phyloP scores from a whole-genome alignment of 2,113 vertebrate species.

The Ranitomeya imitator region DNA sequence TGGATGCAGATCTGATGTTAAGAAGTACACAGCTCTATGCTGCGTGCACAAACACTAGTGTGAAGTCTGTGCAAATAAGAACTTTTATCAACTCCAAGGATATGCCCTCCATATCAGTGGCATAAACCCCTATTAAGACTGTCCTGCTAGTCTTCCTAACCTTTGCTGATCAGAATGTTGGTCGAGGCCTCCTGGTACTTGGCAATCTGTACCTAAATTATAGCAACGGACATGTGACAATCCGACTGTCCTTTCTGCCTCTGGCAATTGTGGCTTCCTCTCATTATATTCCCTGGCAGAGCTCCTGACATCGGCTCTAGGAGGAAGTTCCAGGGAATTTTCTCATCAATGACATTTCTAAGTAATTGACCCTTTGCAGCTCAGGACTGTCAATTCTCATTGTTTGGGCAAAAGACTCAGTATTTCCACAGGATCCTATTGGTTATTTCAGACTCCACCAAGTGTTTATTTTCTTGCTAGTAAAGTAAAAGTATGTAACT shows the following conservation, averaged over 20 bases:
- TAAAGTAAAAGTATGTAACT: background rate
- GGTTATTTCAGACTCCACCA: too few relatives aligned
- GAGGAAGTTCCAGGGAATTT: background rate
- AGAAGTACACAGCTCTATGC: too few relatives aligned
- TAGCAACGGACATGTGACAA: background rate
- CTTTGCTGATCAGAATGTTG: background rate
- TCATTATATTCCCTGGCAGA: background rate
- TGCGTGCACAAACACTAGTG: too few relatives aligned
- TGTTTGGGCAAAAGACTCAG: background rate
- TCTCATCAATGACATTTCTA: background rate
- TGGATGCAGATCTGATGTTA: too few relatives aligned
- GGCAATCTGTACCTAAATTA: background rate
- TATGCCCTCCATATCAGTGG: too few relatives aligned
- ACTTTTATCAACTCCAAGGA: too few relatives aligned
- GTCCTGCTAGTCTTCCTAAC: background rate
- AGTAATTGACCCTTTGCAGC: background rate
- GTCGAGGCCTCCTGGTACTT: background rate
- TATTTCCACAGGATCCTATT: too few relatives aligned
- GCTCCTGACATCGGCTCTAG: background rate
- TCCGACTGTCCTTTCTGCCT: background rate
- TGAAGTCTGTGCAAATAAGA: too few relatives aligned
- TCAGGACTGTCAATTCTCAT: background rate
- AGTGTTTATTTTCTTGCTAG: background rate
- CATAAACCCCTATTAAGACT: background rate
- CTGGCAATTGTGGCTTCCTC: background rate